Conservation (phyloP, 1,140 invertebrate species). For the Bombus pyrosoma region DNA sequence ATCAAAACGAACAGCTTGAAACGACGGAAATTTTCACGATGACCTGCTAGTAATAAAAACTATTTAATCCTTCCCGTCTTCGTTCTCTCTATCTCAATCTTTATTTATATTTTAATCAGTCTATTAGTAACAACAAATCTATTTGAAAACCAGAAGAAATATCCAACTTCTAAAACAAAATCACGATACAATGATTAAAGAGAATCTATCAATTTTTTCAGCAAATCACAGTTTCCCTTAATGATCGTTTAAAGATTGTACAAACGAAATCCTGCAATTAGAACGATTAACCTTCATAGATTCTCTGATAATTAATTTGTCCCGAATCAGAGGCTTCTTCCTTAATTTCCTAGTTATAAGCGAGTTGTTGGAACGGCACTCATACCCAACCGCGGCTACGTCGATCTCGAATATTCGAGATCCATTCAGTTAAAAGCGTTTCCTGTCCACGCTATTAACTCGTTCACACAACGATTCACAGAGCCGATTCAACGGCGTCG, state of each 20-base stretch:
- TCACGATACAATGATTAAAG: neutral
- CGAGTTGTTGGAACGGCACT: too few relatives aligned
- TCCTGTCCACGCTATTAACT: conserved; percentile 33
- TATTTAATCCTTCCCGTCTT: too few relatives aligned
- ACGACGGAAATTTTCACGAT: too few relatives aligned
- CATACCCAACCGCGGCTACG: neutral
- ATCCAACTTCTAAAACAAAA: neutral
- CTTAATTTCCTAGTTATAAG: neutral
- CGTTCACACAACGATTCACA: conserved; percentile 25
- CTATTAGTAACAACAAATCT: neutral
- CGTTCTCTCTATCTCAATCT: too few relatives aligned
- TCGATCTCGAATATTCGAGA: conserved; percentile 8
- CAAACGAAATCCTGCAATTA: too few relatives aligned
- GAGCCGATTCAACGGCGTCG: conserved; percentile 25
- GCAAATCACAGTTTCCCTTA: neutral
- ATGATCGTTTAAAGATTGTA: neutral
- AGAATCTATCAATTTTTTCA: neutral
- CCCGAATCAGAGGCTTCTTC: too few relatives aligned
- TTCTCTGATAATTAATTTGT: too few relatives aligned
- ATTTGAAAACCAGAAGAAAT: neutral
- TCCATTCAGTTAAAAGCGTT: conserved; percentile 4
- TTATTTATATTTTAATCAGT: neutral
- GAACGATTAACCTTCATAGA: neutral
- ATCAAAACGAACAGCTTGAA: too few relatives aligned
- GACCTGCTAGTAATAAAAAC: too few relatives aligned